Base-by-base conservation (phyloP, 2,888 invertebrate genomes). In the Epistrophe grossulariae region DNA sequence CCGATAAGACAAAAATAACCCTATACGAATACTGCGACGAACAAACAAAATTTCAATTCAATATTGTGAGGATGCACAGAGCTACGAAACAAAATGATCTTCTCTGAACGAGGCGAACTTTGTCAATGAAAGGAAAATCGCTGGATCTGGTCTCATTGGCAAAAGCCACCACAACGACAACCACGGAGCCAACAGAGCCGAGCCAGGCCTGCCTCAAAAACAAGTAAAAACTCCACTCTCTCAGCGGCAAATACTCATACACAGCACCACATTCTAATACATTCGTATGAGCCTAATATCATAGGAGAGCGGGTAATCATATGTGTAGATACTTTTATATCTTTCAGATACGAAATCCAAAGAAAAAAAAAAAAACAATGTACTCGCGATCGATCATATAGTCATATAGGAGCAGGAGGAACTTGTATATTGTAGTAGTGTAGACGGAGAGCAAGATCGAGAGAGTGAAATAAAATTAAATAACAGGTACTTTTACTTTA, bases 51-150 rank as follows among this genome's bases (percentile, higher is more conserved):
- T 57, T 55, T 28, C 6, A 60, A 88, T n/a, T n/a, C n/a, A 72
- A 84, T 70, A 57, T 79, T 74, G 79, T 85, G 89, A 68, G 83
- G 89, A 62, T 73, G 83, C 57, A 68, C 31, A 64, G 81, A 87
- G 77, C 80, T 76, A 80, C 60, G 62, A 62, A 77, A 88, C 88
- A 89, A 90, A 91, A 90, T 91, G 92, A 92, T 91, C 91, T 90
- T 90, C 87, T 90, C 91, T 89, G 89, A 89, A 90, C 91, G 91
- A 91, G 90, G 90, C 90, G 90, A 90, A 89, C 89, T 90, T 90
- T 90, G 90, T 90, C 90, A 92, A 92, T 92, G 92, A 92, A 92
- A 92, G 92, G 92, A 92, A 92, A 92, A 92, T 91, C 91, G 90
- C 90, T 91, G 92, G 92, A 92, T 92, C 92, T 92, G 91, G 91